Base-by-base conservation (phyloP, 35 echinoderm and acorn worm species). In the Apostichopus japonicus region DNA sequence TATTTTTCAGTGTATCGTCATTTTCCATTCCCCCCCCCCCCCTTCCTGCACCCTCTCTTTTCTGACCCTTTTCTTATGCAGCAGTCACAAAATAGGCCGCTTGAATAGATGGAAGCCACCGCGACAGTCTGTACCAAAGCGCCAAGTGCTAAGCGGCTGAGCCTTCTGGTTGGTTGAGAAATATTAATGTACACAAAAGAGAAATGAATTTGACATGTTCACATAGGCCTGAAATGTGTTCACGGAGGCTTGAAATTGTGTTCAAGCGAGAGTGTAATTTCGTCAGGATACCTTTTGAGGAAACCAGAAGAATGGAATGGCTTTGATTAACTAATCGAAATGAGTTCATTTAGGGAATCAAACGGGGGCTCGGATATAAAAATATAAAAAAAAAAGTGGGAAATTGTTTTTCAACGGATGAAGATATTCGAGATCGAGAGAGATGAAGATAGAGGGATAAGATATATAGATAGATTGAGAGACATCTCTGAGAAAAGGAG, bases 161-260 rank as follows among this genome's bases (percentile, higher is more conserved):
- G 6, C 56, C 16, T 5, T 57, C 53, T 55, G 53, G 16, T 8
- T 84, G 5, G 6, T 23, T 11, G 17, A 13, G 13, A 89, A 89
- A 89, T 89, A 89, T 67, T 89, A 33, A 89, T 72, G 67, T 89
- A 73, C 86, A 89, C 86, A 67, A 25, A 72, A 54, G 19, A 51
- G 21, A 44, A 73, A 89, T 57, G 86, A 89, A 89, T 89, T 89
- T 89, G 81, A 89, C 86, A 73, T 73, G 86, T 73, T 59, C 86
- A 89, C 86, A 89, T 73, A 67, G 72, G 86, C 86, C 63, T 25
- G 63, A 89, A 89, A 89, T 89, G 63, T 89, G 86, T 17, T 67
- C 86, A 89, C n/a, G 62, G 21, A 73, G 10, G 86, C 86, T 89
- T 89, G 86, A 89, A 89, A 89, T 89, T 89, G 86, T 89, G 86